Percentiles rank a stretch among this genome's conserved stretches.
phyloP scores from a whole-genome alignment of 2,888 invertebrate genomes.

The Oxyteleia sp. region DNA sequence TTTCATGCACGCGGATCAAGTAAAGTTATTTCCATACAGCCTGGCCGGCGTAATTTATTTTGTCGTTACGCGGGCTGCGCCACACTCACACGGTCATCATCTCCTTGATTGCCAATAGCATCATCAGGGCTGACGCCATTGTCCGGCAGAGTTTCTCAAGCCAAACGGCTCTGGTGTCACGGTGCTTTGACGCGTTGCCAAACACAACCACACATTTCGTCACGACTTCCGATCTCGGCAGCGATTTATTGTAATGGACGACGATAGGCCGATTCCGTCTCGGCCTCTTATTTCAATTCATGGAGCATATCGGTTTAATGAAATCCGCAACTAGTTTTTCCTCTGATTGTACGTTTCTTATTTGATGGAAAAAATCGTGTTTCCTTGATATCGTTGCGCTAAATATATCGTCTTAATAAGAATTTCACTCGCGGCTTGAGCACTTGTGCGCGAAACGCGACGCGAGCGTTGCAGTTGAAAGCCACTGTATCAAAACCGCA shows the following conservation, averaged over 20 bases:
- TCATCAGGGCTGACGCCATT: constrained; percentile 62
- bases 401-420: constrained; percentile 75
- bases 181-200: constrained; percentile 36
- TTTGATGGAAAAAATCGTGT: constrained; percentile 36
- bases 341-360: constrained; percentile 41
- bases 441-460: constrained; percentile 42
- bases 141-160: constrained; percentile 70
- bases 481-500: constrained; percentile 85
- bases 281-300: constrained; percentile 54
- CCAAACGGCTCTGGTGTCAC: constrained; percentile 23
- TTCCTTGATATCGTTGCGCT: constrained; percentile 73
- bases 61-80: constrained; percentile 76
- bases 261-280: neutral
- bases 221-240: constrained; percentile 13
- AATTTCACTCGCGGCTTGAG: constrained; percentile 65
- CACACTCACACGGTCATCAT: constrained; percentile 77
- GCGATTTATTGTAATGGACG: constrained; percentile 26
- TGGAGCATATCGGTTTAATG: constrained; percentile 73
- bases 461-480: constrained; percentile 76
- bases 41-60: constrained; percentile 80
- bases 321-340: constrained; percentile 63
- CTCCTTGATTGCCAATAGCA: constrained; percentile 82
- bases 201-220: constrained; percentile 32
- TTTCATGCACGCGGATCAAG: constrained; percentile 51
- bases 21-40: constrained; percentile 79